Conservation (phyloP, 2,888 invertebrate species). For the Netelia fuscicornis region DNA sequence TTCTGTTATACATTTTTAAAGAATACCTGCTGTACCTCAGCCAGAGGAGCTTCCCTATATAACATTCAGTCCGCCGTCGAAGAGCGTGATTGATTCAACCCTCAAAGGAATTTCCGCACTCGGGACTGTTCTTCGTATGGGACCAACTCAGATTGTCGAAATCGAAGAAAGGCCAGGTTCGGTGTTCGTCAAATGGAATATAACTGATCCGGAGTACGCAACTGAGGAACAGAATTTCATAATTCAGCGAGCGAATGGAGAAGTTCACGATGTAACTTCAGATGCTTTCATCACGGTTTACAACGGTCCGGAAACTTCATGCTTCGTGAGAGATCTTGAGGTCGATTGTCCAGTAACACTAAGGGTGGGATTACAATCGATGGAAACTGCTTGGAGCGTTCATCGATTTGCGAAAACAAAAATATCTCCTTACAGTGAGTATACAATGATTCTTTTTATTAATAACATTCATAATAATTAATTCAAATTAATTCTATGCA, state of each 20-base stretch:
- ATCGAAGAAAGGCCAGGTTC: constrained; percentile 86
- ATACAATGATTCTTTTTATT: background rate
- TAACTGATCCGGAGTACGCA: constrained; percentile 82
- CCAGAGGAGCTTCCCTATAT: constrained; percentile 87
- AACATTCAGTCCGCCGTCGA: constrained; percentile 85
- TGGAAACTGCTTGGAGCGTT: constrained; percentile 86
- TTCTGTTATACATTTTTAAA: constrained; percentile 35
- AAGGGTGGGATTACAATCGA: constrained; percentile 86
- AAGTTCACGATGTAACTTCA: constrained; percentile 79
- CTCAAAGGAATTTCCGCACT: constrained; percentile 71
- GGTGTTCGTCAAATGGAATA: constrained; percentile 86
- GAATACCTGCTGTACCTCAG: constrained; percentile 86
- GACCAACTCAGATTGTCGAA: constrained; percentile 85
- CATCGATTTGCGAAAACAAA: constrained; percentile 85
- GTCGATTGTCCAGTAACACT: constrained; percentile 85
- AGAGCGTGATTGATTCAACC: constrained; percentile 77
- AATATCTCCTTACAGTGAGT: constrained; percentile 84
- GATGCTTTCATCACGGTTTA: constrained; percentile 83
- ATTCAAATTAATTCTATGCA: constrained; percentile 38
- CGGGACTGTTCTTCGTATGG: constrained; percentile 74
- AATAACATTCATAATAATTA: too few species aligned
- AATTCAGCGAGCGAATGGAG: constrained; percentile 84
- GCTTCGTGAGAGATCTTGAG: constrained; percentile 85
- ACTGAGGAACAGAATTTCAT: constrained; percentile 85
- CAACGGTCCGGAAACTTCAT: constrained; percentile 85